Conservation (phyloP, 2,113 vertebrate species). For the Protomyctophum bolini region DNA sequence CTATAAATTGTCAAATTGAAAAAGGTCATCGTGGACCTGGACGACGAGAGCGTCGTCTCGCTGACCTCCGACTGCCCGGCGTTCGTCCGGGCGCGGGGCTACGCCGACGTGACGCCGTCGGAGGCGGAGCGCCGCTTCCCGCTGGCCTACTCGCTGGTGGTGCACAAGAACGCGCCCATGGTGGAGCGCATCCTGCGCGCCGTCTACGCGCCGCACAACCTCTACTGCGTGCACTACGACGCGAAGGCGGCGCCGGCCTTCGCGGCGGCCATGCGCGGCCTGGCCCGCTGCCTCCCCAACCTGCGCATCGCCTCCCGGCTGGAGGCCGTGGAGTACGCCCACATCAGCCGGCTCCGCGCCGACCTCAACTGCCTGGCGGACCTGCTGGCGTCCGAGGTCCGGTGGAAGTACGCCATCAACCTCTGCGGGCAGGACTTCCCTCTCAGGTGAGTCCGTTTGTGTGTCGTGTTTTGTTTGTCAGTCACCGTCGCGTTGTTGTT, state of each 20-base stretch:
- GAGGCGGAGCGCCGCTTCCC: slow-evolving; percentile 83
- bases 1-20: too few relatives aligned
- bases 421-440: slow-evolving; percentile 95
- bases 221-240: slow-evolving; percentile 96
- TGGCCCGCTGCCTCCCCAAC: slow-evolving; percentile 87
- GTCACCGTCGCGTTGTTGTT: too few relatives aligned
- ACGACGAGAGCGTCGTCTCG: slow-evolving; percentile 80
- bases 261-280: slow-evolving; percentile 83
- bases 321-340: slow-evolving; percentile 88
- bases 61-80: slow-evolving; percentile 81
- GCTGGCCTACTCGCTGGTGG: slow-evolving; percentile 90
- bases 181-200: slow-evolving; percentile 89
- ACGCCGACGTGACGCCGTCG: slow-evolving; percentile 77
- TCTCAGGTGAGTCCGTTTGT: slow-evolving; percentile 79
- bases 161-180: slow-evolving; percentile 92
- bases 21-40: slow-evolving; percentile 79
- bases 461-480: too few relatives aligned
- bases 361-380: slow-evolving; percentile 92
- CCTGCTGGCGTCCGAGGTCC: slow-evolving; percentile 81
- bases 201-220: slow-evolving; percentile 85
- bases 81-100: slow-evolving; percentile 48
- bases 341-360: slow-evolving; percentile 89
- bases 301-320: slow-evolving; percentile 89
- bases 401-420: slow-evolving; percentile 92
- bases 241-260: slow-evolving; percentile 84